Percentiles rank a stretch among this genome's conserved stretches.
phyloP scores from a whole-genome alignment of 2,113 vertebrate species.

The Saccopteryx leptura region DNA sequence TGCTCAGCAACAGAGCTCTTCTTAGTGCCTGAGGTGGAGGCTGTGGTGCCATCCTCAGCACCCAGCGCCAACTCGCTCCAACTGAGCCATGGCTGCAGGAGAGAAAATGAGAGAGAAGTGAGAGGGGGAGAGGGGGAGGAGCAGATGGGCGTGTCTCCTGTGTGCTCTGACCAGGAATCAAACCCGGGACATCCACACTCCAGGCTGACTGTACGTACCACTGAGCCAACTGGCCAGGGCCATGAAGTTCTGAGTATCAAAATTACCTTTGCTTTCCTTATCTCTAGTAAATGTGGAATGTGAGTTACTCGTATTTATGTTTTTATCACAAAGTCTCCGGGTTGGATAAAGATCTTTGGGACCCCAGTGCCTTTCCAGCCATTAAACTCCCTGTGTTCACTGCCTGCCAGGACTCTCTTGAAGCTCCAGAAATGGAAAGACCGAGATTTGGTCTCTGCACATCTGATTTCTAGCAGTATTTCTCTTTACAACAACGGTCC shows the following conservation, averaged over 20 bases:
- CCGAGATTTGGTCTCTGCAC: background rate
- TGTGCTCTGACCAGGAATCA: too few species aligned
- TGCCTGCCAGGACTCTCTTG: background rate
- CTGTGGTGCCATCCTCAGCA: too few species aligned
- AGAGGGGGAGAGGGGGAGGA: too few species aligned
- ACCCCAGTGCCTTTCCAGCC: background rate
- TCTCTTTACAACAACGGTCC: background rate
- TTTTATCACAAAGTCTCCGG: background rate
- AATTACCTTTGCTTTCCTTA: background rate
- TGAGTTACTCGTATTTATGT: background rate
- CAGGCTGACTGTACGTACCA: too few species aligned
- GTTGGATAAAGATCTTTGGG: background rate
- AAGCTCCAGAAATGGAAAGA: background rate
- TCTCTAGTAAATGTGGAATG: background rate
- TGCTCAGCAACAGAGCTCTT: too few species aligned
- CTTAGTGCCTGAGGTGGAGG: too few species aligned
- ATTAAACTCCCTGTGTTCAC: background rate
- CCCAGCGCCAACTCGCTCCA: too few species aligned
- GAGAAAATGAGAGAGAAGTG: too few species aligned
- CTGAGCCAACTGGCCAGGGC: background rate
- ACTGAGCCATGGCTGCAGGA: too few species aligned
- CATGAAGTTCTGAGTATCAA: background rate
- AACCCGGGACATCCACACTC: too few species aligned
- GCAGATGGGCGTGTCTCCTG: too few species aligned
- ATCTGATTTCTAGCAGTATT: background rate